Evolutionary conservation across 2,797 vertebrate genomes (phyloP).

Genomic region (Sylvilagus floridanus): DNA sequence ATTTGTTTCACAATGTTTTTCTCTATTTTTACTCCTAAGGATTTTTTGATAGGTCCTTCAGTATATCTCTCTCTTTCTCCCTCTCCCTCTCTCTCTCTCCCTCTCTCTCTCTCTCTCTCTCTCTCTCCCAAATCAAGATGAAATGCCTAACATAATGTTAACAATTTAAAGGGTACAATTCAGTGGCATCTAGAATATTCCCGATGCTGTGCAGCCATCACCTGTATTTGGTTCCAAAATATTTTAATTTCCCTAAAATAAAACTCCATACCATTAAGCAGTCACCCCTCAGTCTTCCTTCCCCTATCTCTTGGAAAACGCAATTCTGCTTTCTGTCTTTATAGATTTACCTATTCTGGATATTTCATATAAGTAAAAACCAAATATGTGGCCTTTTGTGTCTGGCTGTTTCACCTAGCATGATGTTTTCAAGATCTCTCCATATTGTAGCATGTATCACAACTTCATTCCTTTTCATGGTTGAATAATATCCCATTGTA

Average conservation of each 20-base stretch:
- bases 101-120: too few relatives aligned
- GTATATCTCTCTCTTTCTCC: too few relatives aligned
- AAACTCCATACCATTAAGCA: not conserved
- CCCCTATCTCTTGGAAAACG: not conserved
- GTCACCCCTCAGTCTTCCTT: not conserved
- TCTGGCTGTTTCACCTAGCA: not conserved
- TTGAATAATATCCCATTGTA: too few relatives aligned
- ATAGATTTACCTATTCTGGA: too few relatives aligned
- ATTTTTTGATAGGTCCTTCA: not conserved
- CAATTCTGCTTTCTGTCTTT: not conserved
- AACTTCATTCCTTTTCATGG: too few relatives aligned
- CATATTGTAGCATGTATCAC: too few relatives aligned
- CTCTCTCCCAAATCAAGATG: too few relatives aligned
- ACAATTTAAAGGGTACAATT: too few relatives aligned
- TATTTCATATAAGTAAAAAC: not conserved
- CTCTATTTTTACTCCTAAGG: not conserved
- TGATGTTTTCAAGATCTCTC: not conserved
- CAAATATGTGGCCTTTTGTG: not conserved
- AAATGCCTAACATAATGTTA: too few relatives aligned
- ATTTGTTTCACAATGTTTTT: not conserved
- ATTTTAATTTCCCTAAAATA: not conserved
- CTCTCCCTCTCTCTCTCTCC: too few relatives aligned
- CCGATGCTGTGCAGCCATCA: too few relatives aligned
- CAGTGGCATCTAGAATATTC: too few relatives aligned
- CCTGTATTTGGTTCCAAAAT: not conserved